These are phyloP conservation scores for Uropsilus gracilis DNA, from an alignment of 2,113 vertebrate species.

Conservation along the genomic window DNA sequence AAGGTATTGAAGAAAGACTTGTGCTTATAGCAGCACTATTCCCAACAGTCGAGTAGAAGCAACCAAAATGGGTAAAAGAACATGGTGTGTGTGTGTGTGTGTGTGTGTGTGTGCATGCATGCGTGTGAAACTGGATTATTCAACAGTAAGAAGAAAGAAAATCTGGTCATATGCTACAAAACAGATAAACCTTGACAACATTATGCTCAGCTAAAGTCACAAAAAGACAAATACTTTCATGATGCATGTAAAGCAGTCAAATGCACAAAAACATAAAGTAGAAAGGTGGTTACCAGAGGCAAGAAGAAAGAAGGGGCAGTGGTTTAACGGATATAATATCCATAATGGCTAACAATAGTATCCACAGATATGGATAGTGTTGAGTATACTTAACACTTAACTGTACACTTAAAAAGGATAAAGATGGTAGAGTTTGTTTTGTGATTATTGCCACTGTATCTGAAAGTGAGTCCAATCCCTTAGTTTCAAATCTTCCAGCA, in stretches of 20 bases:
- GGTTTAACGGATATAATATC: background rate
- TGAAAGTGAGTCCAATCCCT: background rate
- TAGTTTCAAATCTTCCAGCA: background rate
- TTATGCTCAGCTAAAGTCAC: background rate
- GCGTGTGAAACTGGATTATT: too few relatives aligned
- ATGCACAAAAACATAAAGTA: background rate
- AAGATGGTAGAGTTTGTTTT: background rate
- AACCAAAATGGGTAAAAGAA: background rate
- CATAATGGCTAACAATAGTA: too few relatives aligned
- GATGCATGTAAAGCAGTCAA: background rate
- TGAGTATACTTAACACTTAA: too few relatives aligned
- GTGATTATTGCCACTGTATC: background rate
- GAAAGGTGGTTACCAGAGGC: background rate
- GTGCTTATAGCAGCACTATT: background rate
- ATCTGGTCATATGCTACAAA: background rate
- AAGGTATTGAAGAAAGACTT: background rate
- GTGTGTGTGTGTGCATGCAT: too few relatives aligned
- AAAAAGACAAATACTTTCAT: background rate
- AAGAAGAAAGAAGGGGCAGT: background rate
- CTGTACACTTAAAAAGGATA: background rate
- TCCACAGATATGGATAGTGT: too few relatives aligned
- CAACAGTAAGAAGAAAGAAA: too few relatives aligned
- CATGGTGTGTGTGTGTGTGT: too few relatives aligned
- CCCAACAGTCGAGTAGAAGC: background rate
- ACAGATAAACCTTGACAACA: background rate